Conservation (phyloP, 2,888 invertebrate species). For the Plagodis pulveraria region DNA sequence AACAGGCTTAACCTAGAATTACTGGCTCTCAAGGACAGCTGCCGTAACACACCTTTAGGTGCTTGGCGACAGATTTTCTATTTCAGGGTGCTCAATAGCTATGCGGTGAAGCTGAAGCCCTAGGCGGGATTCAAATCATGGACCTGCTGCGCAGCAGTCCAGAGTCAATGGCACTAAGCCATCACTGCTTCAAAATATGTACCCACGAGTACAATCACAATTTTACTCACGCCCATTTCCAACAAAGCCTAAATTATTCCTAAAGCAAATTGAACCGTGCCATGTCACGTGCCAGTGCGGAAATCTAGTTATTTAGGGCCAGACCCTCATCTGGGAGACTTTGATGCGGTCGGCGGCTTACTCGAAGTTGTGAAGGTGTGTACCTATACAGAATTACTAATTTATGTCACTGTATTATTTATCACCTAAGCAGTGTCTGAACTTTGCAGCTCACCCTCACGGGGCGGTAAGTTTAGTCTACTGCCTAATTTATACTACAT, state of each 20-base stretch:
- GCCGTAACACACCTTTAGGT: no score
- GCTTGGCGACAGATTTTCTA: no score
- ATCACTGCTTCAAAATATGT: no score
- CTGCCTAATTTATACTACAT: no score
- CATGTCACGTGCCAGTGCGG: slow-evolving; percentile 13
- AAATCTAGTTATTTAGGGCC: slow-evolving; percentile 27
- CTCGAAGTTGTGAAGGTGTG: slow-evolving; percentile 17
- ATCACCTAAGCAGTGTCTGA: background rate
- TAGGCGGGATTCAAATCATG: no score
- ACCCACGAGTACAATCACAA: background rate
- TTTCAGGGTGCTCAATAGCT: no score
- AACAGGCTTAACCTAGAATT: no score
- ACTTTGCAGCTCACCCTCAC: background rate
- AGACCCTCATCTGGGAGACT: slow-evolving; percentile 27
- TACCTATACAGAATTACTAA: slow-evolving; percentile 31
- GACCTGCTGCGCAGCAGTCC: no score
- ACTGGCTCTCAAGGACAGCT: no score
- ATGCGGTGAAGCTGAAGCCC: no score
- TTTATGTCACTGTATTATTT: slow-evolving; percentile 18
- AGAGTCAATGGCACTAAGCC: no score
- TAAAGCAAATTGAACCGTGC: slow-evolving; percentile 4
- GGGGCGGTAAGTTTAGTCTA: no score
- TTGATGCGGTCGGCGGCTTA: slow-evolving; percentile 32
- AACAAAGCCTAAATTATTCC: background rate
- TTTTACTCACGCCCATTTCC: background rate